Conservation (phyloP, 2,113 vertebrate species). For the Grallaria varia region DNA sequence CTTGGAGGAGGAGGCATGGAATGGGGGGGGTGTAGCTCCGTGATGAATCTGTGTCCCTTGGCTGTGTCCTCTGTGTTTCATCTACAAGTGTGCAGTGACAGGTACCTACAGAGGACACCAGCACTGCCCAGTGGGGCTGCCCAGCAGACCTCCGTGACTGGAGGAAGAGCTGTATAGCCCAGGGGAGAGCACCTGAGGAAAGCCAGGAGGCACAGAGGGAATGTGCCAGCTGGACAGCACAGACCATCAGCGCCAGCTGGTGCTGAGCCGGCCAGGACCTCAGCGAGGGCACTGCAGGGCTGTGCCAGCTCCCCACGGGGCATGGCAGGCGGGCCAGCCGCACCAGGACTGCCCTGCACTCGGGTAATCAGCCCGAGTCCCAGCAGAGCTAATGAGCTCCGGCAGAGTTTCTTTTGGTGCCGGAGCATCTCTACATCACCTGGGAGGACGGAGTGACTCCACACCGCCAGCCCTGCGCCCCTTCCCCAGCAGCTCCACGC, state of each 20-base stretch:
- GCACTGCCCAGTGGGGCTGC: not conserved
- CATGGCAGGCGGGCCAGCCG: not conserved
- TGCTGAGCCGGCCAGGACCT: not conserved
- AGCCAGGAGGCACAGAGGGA: not conserved
- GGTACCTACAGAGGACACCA: not conserved
- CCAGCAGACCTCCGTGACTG: not conserved
- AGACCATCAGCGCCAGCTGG: rapidly evolving
- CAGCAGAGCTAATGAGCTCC: not conserved
- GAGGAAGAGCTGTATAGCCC: not conserved
- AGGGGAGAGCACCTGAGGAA: not conserved
- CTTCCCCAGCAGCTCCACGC: not conserved
- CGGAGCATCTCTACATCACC: not conserved
- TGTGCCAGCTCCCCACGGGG: not conserved
- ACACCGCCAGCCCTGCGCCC: not conserved
- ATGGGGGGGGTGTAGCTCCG: rapidly evolving
- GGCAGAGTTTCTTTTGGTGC: not conserved
- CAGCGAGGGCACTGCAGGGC: rapidly evolving
- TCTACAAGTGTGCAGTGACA: not conserved
- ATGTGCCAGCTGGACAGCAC: rapidly evolving
- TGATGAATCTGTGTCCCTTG: rapidly evolving
- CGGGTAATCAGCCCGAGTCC: rapidly evolving
- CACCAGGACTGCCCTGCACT: rapidly evolving
- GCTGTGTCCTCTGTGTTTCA: too few relatives aligned
- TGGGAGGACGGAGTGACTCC: not conserved
- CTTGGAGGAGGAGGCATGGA: rapidly evolving